phyloP scores from a whole-genome alignment of 2,113 vertebrate species.

The Sinocyclocheilus grahami region DNA sequence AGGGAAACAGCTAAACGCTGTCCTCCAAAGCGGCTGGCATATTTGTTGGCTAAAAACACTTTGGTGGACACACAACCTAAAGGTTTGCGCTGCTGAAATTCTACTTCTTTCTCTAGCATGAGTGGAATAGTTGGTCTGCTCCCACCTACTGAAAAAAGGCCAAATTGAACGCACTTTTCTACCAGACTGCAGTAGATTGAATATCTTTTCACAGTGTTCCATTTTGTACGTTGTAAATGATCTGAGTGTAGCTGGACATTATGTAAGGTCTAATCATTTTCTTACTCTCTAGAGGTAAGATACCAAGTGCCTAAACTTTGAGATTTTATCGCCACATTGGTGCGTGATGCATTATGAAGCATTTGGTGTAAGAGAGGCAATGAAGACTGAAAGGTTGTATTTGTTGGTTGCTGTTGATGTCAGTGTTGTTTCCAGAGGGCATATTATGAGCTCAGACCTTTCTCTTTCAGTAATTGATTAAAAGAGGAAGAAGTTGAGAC shows the following conservation, averaged over 20 bases:
- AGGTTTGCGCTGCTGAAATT: conserved; percentile 28
- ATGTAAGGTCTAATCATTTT: conserved; percentile 73
- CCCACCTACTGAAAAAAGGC: conserved; percentile 28
- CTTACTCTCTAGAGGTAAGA: conserved; percentile 78
- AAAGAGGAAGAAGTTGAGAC: conserved; percentile 1
- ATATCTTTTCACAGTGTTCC: conserved; percentile 74
- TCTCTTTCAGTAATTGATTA: conserved; percentile 63
- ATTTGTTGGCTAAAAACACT: neutral
- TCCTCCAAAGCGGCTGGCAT: neutral
- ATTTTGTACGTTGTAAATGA: conserved; percentile 67
- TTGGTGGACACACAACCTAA: conserved; percentile 18
- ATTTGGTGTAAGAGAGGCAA: conserved; percentile 35
- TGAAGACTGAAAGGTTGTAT: conserved; percentile 30
- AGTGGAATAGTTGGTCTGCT: conserved; percentile 56
- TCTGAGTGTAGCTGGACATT: conserved; percentile 66
- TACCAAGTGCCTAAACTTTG: conserved; percentile 91
- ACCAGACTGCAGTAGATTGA: conserved; percentile 73
- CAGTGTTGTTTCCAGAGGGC: conserved; percentile 27
- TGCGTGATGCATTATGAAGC: conserved; percentile 56
- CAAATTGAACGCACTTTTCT: conserved; percentile 71
- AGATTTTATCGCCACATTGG: conserved; percentile 60
- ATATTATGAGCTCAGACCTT: conserved; percentile 56
- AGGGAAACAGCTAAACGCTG: neutral
- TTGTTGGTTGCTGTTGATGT: conserved; percentile 41
- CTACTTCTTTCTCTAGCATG: conserved; percentile 62